A percentile compares a stretch with the other conserved stretches of the same genome.
Conservation (phyloP, 1,140 invertebrate genomes). For the Chironomus tepperi region DNA sequence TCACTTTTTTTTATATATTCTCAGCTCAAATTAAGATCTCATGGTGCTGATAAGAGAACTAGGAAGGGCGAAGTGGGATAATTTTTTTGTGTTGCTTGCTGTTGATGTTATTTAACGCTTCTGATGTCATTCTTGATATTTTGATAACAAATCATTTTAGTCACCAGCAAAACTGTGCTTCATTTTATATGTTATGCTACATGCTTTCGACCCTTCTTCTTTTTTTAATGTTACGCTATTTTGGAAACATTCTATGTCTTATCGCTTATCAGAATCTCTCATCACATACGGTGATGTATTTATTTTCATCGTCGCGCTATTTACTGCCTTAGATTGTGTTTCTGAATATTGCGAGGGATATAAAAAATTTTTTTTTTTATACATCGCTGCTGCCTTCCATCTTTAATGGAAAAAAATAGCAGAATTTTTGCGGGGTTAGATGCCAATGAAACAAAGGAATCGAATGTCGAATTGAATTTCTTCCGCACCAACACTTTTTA, state of each 20-base stretch:
- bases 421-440: not conserved
- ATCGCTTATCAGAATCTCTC: conserved; percentile 4
- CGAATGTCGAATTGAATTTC: conserved; percentile 22
- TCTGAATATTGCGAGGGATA: not conserved
- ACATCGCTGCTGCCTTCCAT: not conserved
- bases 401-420: not conserved
- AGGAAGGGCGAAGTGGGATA: conserved; percentile 11
- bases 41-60: not conserved
- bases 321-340: not conserved
- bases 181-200: not conserved
- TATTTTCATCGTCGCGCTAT: conserved; percentile 19
- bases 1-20: conserved; percentile 5
- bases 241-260: not conserved
- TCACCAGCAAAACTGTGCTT: not conserved
- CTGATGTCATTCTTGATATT: conserved; percentile 1
- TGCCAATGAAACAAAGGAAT: not conserved
- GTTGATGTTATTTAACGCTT: conserved; percentile 23
- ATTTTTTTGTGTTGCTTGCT: not conserved
- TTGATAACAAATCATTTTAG: conserved; percentile 19
- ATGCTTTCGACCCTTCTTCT: not conserved
- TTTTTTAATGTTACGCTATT: not conserved
- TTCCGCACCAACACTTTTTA: conserved; percentile 16
- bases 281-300: conserved; percentile 19
- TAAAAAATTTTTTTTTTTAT: not conserved
- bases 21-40: conserved; percentile 6